Evolutionary conservation across 2,888 invertebrate species (phyloP).

Genomic region (Erynnis tages): DNA sequence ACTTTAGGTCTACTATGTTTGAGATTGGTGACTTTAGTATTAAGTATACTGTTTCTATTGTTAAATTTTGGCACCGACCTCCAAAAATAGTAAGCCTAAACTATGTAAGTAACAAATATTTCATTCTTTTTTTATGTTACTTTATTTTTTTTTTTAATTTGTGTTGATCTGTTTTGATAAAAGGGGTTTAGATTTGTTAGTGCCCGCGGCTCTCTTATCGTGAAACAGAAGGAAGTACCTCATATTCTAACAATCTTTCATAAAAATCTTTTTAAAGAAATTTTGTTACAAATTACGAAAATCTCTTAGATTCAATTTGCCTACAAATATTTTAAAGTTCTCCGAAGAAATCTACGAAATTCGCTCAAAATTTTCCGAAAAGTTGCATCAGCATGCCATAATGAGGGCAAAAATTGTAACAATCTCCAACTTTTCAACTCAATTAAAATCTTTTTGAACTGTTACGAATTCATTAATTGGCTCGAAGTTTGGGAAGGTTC

Average conservation of each 20-base stretch:
- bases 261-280: neutral
- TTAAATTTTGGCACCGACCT: too few relatives aligned
- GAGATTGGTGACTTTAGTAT: too few relatives aligned
- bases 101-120: too few relatives aligned
- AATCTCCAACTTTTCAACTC: conserved; percentile 34
- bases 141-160: too few relatives aligned
- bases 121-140: too few relatives aligned
- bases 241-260: neutral
- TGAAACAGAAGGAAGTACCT: too few relatives aligned
- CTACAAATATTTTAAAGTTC: conserved; percentile 23
- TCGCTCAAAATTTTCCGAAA: conserved; percentile 27
- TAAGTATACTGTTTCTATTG: too few relatives aligned
- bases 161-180: too few relatives aligned
- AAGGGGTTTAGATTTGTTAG: too few relatives aligned
- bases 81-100: too few relatives aligned
- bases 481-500: conserved; percentile 1
- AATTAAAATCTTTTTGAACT: conserved; percentile 39
- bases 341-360: conserved; percentile 28
- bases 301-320: conserved; percentile 1
- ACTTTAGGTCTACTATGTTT: too few relatives aligned
- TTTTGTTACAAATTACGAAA: neutral
- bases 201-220: too few relatives aligned
- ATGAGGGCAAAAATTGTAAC: conserved; percentile 29
- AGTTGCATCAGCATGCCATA: conserved; percentile 31
- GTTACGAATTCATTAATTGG: conserved; percentile 40